Evolutionary conservation across 2,888 invertebrate species (phyloP).

Genomic region (Drosophila formosana): DNA sequence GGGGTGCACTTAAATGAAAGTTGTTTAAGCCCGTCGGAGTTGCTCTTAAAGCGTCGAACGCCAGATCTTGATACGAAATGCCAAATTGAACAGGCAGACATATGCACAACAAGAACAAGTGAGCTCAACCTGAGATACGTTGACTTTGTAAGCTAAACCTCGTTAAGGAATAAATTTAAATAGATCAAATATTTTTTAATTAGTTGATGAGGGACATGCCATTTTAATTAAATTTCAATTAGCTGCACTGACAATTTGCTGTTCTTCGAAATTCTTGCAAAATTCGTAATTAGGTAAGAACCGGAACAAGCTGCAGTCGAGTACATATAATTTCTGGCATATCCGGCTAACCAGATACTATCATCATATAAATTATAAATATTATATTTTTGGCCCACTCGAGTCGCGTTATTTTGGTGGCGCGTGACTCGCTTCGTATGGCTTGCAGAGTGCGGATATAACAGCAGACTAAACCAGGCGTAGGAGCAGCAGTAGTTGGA

Average conservation of each 20-base stretch:
- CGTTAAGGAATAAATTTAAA: background rate
- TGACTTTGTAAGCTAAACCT: background rate
- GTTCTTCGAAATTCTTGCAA: background rate
- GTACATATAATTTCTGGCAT: constrained; percentile 3
- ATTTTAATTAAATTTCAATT: too few relatives aligned
- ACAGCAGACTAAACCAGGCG: background rate
- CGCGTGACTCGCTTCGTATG: constrained; percentile 34
- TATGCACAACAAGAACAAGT: constrained; percentile 1
- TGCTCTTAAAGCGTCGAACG: constrained; percentile 18
- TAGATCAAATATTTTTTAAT: background rate
- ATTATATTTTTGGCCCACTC: constrained; percentile 21
- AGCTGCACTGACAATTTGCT: too few relatives aligned
- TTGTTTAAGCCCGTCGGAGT: constrained; percentile 49
- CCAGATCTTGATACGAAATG: constrained; percentile 1
- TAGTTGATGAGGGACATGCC: background rate
- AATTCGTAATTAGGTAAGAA: background rate
- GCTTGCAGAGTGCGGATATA: constrained; percentile 3
- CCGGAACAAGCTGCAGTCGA: constrained; percentile 5
- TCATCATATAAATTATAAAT: constrained; percentile 20
- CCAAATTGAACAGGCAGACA: constrained; percentile 1
- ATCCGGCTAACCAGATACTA: constrained; percentile 26
- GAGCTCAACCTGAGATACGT: background rate
- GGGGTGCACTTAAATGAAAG: constrained; percentile 74
- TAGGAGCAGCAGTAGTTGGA: too few relatives aligned
- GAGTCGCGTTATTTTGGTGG: constrained; percentile 26